Evolutionary conservation across 2,888 invertebrate genomes (phyloP).

Genomic region (Xylocampa areola): DNA sequence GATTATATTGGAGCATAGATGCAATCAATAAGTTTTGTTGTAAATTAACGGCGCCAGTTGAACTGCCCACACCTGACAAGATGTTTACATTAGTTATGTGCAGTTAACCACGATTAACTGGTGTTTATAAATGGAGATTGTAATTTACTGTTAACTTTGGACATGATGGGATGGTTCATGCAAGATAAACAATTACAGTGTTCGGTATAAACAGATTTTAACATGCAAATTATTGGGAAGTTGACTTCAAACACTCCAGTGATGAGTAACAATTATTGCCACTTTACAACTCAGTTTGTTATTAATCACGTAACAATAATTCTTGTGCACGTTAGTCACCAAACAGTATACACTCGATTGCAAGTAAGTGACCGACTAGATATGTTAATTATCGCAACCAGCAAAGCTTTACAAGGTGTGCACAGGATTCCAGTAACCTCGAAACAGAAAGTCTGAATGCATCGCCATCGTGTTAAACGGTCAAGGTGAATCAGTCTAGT

Average conservation of each 20-base stretch:
- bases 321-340: conserved; percentile 57
- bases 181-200: conserved; percentile 47
- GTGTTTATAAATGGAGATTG: conserved; percentile 57
- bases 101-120: conserved; percentile 69
- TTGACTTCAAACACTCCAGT: conserved; percentile 15
- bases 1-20: conserved; percentile 52
- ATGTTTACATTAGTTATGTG: conserved; percentile 64
- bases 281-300: conserved; percentile 20
- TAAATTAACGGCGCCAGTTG: conserved; percentile 68
- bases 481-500: conserved; percentile 80
- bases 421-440: conserved; percentile 78
- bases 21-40: conserved; percentile 67
- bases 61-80: conserved; percentile 60
- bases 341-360: conserved; percentile 60
- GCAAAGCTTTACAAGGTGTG: conserved; percentile 65
- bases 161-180: conserved; percentile 44
- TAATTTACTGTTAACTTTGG: conserved; percentile 51
- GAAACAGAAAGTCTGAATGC: conserved; percentile 80
- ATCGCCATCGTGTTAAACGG: conserved; percentile 72
- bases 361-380: conserved; percentile 64
- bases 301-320: conserved; percentile 43
- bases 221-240: conserved; percentile 28
- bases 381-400: conserved; percentile 65
- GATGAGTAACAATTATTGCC: conserved; percentile 30
- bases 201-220: conserved; percentile 34